Base-by-base conservation (phyloP, 1,140 invertebrate species). In the Ectropis grisescens region DNA sequence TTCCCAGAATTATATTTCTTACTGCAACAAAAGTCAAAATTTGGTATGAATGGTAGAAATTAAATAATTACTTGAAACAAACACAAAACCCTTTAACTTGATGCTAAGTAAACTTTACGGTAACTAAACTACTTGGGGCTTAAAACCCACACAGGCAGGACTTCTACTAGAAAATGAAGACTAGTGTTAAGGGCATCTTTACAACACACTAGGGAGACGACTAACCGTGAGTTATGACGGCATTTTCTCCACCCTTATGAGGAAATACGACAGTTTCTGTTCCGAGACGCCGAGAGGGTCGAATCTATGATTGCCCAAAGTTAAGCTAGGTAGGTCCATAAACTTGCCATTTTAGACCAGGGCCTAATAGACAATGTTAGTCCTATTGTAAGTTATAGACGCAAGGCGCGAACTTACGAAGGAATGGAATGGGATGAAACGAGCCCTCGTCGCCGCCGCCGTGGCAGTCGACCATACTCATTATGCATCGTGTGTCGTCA, bases 141-240 rank as follows among this genome's bases (percentile, higher is more conserved):
- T n/a, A n/a, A n/a, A n/a, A n/a, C n/a, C n/a, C n/a, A n/a, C 47
- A 69, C 69, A 68, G 55, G 51, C 58, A 66, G 38, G 57, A 48
- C 37, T 57, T 50, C 50, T 37, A 42, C 49, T 64, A 61, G 57
- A 68, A 72, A 79, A 79, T 72, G 67, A 79, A 79, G 69, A 75
- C 64, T 74, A 69, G 70, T 68, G 67, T 68, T 71, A 71, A 75
- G 69, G 71, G 67, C 71, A 72, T 71, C 65, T 74, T 74, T 74
- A 79, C 65, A 72, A 69, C 69, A 67, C 74, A 40, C 71, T 44
- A 41, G 74, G 69, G 71, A 74, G 56, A 57, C 44, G 47, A 40
- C 58, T 79, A 76, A 76, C 61, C 43, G 59, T 79, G 67, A 79
- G 55, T 74, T 76, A 79, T 74, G 58, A 65, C 43, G 58, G 71